Evolutionary conservation across 2,113 vertebrate genomes (phyloP), one percentile per base, ranked within the genome.

Genomic region (Paratilapia polleni): DNA sequence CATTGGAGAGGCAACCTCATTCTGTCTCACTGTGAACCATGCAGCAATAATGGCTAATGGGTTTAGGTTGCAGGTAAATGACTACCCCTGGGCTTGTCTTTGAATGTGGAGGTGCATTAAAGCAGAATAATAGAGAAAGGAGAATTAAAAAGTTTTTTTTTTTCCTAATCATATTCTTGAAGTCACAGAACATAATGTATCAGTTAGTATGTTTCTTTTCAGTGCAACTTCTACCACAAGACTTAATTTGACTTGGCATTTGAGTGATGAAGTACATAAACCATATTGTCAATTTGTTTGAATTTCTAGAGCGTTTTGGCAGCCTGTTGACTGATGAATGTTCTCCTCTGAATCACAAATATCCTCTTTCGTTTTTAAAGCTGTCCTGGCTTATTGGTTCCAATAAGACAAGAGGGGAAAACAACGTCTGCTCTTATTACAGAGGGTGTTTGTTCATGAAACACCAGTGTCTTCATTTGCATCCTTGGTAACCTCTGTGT

Each of bases 61-160:
- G 87, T 85, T 89, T 78, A 84, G 64, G 70, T 82, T 89, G 83
- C 54, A 90, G 84, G 88, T 91, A 87, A 88, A 88, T 57, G 75
- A 38, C 34, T 61, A 57, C 59, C 82, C 75, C 61, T 19, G n/a
- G 82, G 87, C 80, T 17, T 78, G 36, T 83, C 58, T 81, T 77
- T 82, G 66, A 88, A 87, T 79, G 49, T 24, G 19, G 54, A 81
- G 26, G 60, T 38, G 57, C 26, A 80, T 68, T 87, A 41, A 80
- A 84, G 59, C 52, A 58, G 28, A 81, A 80, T 88, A 84, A 83
- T 83, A 87, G 73, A 79, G 56, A 75, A 74, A 83, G 61, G 49
- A 83, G 75, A 82, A 77, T 90, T 84, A 85, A 38, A 77, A 59
- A n/a, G 83, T 70, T 14, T 52, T 34, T 82, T 61, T 63, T 49